phyloP scores from a whole-genome alignment of 2,888 invertebrate genomes.

The Pterostichus niger region DNA sequence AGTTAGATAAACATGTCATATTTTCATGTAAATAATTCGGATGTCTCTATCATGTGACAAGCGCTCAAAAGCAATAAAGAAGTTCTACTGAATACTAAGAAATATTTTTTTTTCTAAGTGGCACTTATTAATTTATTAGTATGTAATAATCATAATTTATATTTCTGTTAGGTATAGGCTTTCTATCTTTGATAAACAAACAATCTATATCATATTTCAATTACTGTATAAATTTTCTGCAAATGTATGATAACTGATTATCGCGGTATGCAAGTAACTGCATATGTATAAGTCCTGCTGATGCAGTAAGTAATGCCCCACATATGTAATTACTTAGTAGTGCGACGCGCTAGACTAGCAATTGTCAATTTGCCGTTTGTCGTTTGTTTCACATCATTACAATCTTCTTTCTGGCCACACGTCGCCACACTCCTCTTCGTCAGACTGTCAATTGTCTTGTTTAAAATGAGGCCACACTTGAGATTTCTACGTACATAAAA shows the following conservation, averaged over 20 bases:
- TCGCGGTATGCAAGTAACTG: neutral
- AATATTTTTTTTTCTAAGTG: too few species aligned
- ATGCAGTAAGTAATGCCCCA: slow-evolving; percentile 32
- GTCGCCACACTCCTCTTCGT: neutral
- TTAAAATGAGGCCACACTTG: slow-evolving; percentile 32
- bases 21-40: too few species aligned
- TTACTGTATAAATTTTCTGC: neutral
- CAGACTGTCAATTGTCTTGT: slow-evolving; percentile 41
- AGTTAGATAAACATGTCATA: too few species aligned
- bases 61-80: too few species aligned
- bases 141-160: too few species aligned
- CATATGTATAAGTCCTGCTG: slow-evolving; percentile 19
- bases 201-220: neutral
- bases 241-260: neutral
- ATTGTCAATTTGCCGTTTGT: slow-evolving; percentile 53
- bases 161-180: neutral
- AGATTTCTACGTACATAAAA: slow-evolving; percentile 31
- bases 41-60: too few species aligned
- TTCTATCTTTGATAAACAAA: neutral
- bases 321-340: slow-evolving; percentile 49
- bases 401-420: slow-evolving; percentile 27
- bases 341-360: slow-evolving; percentile 49
- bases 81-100: too few species aligned
- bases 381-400: slow-evolving; percentile 62
- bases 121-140: too few species aligned